phyloP scores from a whole-genome alignment of 2,113 vertebrate species.

The Irena cyanogastra region DNA sequence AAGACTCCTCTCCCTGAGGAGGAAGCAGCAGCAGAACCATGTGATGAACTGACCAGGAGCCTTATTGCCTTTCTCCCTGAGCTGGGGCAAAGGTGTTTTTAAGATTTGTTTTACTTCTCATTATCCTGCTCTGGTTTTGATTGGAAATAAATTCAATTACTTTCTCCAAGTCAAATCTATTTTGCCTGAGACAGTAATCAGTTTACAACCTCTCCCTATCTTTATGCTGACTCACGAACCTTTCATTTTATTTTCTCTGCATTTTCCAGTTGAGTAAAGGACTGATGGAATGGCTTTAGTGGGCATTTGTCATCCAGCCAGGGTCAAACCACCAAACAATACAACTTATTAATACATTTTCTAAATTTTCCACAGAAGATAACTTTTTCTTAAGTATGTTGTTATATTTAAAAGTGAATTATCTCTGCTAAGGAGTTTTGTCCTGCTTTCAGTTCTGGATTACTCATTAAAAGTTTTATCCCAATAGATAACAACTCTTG shows the following conservation, averaged over 20 bases:
- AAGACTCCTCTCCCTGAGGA: background rate
- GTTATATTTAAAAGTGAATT: background rate
- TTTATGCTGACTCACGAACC: background rate
- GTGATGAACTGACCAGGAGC: background rate
- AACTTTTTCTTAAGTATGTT: background rate
- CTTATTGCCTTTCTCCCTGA: background rate
- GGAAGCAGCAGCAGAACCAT: background rate
- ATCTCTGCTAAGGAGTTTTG: background rate
- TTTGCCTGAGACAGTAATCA: background rate
- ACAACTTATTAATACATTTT: background rate
- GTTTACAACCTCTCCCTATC: background rate
- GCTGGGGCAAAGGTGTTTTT: background rate
- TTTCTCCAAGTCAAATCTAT: background rate
- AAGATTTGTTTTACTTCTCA: background rate
- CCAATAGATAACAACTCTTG: background rate
- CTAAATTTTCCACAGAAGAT: background rate
- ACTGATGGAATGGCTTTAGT: background rate
- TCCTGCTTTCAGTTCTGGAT: background rate
- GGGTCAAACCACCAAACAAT: background rate
- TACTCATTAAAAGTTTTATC: background rate
- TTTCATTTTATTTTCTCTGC: background rate
- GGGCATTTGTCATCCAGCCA: background rate
- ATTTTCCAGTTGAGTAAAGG: background rate
- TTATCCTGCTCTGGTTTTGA: background rate
- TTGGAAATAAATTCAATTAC: background rate